Evolutionary conservation across 2,113 vertebrate genomes (phyloP), one percentile per base, ranked within the genome.

Genomic region (Tachysurus vachellii): DNA sequence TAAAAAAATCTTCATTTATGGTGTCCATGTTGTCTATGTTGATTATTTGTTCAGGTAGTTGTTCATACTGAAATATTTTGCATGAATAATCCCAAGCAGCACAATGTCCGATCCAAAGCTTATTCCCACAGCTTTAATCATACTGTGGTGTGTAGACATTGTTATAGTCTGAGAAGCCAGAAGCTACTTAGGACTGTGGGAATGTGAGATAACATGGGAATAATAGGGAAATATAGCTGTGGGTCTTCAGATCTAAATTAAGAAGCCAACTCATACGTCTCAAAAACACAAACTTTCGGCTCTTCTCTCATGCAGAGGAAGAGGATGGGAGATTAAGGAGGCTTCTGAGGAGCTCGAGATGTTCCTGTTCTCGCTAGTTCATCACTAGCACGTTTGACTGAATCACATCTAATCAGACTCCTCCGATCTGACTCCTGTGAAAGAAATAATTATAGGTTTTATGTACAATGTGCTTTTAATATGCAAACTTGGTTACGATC

Each of bases 121-220:
- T 54, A 17, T 54, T 70, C 8, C 1, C n/a, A 14, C 56, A 4
- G 16, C 17, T 42, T 36, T 54, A 84, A 56, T 31, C n/a, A 31
- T 36, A 71, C n/a, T 57, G 50, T 57, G 82, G 44, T 42, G 19
- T 54, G 17, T 50, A 56, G 26, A 56, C 16, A 54, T 31, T 31
- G 70, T 84, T 84, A 28, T n/a, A 84, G 2, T 50, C 81, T 42
- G 36, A 82, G 42, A 19, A 17, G 81, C 61, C 81, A 68, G 81
- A 66, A 83, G 81, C 42, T 83, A 28, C 81, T 66, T 83, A 83
- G 16, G 61, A 68, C 50, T 79, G 62, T 66, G 62, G 47, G 44
- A 31, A 54, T 56, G n/a, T 26, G 64, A 71, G 82, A 84, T 71
- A 68, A 71, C 64, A 53, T 12, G 50, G 28, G 64, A 36, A 84